Evolutionary conservation across 2,888 invertebrate species (phyloP), one percentile per base, ranked within the genome.

Genomic region (Isoperla grammatica): DNA sequence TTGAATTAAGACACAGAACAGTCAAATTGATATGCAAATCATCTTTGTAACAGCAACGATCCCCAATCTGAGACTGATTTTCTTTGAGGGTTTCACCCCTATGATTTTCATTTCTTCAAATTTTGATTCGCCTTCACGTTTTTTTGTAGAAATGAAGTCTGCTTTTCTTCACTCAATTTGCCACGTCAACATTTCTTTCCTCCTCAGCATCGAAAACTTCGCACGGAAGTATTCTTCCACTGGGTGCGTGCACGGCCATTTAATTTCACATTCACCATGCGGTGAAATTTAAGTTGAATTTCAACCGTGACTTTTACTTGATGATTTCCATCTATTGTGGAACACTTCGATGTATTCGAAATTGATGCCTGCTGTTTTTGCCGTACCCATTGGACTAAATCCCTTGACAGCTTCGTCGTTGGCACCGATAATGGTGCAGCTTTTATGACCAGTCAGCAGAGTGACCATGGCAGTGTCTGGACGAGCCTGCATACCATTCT

Each of bases 311-410:
- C 81, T 82, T 69, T 83, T 83, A 61, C 80, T 78, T 22, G 83
- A 80, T 67, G 87, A 86, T 72, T 90, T 90, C 87, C 92, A 94
- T 76, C 90, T 91, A 49, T 83, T 78, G 76, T 89, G 87, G 79
- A 94, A 95, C 66, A 85, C 84, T 67, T 84, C 85, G 67, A 94
- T 87, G 70, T 87, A 84, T 74, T 93, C 89, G 58, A 92, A 79
- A 67, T 87, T 84, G 54, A 94, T 86, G 17, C 93, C 92, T 62
- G 88, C 88, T 48, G 88, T 81, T 69, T 87, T 83, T 22, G 90
- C 86, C 66, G 93, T 82, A 61, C 89, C 89, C 6, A 86, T 82
- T 60, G 86, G 82, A 72, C 88, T 89, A 71, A 89, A 87, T 65
- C 85, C 82, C 49, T 67, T 63, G 22, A 64, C 63, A 4, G 65